Percentiles rank a stretch among this genome's conserved stretches.
These are phyloP conservation scores for Madoqua kirkii DNA, from an alignment of 2,113 vertebrate genomes.

Conservation along the genomic window DNA sequence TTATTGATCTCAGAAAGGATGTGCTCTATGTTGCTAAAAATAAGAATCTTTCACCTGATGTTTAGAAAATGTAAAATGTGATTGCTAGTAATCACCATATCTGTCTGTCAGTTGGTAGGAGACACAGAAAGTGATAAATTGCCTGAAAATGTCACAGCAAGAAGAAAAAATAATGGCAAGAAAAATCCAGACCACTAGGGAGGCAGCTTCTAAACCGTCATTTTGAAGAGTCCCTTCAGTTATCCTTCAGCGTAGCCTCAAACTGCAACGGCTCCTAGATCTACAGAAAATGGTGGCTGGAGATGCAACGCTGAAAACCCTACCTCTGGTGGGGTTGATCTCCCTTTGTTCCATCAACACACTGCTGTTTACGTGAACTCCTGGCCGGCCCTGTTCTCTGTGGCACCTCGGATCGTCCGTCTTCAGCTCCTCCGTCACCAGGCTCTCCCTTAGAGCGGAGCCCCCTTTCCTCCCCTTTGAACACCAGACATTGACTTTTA, in stretches of 20 bases:
- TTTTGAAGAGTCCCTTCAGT: background rate
- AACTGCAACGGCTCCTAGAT: rapidly evolving
- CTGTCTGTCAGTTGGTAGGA: background rate
- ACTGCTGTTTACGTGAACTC: conserved; percentile 11
- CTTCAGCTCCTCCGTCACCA: conserved; percentile 14
- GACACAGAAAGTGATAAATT: background rate
- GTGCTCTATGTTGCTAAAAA: conserved; percentile 14
- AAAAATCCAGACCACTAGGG: background rate
- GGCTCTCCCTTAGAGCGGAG: background rate
- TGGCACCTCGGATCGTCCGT: background rate
- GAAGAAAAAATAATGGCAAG: background rate
- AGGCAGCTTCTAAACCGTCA: background rate
- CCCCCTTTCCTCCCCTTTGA: background rate
- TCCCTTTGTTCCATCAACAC: background rate
- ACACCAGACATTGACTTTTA: background rate
- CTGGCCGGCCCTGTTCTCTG: conserved; percentile 26
- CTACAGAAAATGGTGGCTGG: rapidly evolving
- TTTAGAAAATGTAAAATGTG: background rate
- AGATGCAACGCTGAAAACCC: background rate
- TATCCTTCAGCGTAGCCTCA: background rate
- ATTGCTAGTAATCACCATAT: background rate
- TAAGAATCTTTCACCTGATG: background rate
- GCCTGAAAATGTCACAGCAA: background rate
- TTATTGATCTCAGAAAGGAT: background rate
- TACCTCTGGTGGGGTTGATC: conserved; percentile 63